Evolutionary conservation across 2,797 vertebrate species (phyloP).

Genomic region (Sciaenops ocellatus): DNA sequence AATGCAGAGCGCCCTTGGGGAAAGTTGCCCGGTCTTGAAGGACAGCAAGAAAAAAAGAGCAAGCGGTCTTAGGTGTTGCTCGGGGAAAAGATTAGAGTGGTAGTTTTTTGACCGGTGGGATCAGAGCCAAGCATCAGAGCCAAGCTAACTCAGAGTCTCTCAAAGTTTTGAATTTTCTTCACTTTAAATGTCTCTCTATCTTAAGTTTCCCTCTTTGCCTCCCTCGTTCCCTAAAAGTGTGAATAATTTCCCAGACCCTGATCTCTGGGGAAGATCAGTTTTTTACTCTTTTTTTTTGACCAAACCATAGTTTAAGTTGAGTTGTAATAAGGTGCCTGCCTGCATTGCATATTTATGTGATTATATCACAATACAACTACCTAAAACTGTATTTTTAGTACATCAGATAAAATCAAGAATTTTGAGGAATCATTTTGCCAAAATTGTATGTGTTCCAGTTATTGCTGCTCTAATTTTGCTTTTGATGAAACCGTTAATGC

Average conservation of each 20-base stretch:
- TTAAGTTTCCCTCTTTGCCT: slow-evolving; percentile 26
- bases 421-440: slow-evolving; percentile 3
- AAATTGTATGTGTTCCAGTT: not conserved
- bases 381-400: not conserved
- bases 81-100: slow-evolving; percentile 66
- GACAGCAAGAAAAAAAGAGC: slow-evolving; percentile 32
- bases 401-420: slow-evolving; percentile 2
- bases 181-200: slow-evolving; percentile 20
- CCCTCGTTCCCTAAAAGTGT: slow-evolving; percentile 25
- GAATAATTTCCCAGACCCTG: slow-evolving; percentile 54
- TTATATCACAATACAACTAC: not conserved
- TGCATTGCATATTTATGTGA: not conserved
- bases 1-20: slow-evolving; percentile 67
- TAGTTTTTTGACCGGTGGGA: slow-evolving; percentile 58
- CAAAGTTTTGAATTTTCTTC: not conserved
- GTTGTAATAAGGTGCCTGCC: not conserved
- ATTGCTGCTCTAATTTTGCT: slow-evolving; percentile 14
- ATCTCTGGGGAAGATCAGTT: slow-evolving; percentile 26
- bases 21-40: slow-evolving; percentile 68
- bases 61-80: slow-evolving; percentile 60
- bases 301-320: not conserved
- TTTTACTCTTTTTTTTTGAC: slow-evolving; percentile 7
- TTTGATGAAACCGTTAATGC: slow-evolving; percentile 35
- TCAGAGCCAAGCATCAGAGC: slow-evolving; percentile 56
- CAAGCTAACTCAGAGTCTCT: slow-evolving; percentile 49